Percentiles rank a stretch among this genome's conserved stretches.
Evolutionary conservation across 2,888 invertebrate species (phyloP).

Genomic region (Diachrysia chrysitis): DNA sequence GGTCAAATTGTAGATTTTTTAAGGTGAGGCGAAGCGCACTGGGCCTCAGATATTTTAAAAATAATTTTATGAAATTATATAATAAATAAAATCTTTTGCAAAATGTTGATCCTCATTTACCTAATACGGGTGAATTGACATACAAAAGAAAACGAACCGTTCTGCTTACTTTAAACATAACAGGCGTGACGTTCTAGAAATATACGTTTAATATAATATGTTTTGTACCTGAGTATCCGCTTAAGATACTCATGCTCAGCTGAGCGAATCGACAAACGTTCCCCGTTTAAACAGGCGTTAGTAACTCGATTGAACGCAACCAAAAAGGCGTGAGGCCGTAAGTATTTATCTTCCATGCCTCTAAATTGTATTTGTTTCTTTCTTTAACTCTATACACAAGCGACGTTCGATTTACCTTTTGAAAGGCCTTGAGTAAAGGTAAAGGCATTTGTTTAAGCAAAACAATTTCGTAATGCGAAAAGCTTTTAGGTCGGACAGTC

Average conservation of each 20-base stretch:
- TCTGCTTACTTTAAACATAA: background rate
- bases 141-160: background rate
- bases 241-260: slow-evolving; percentile 63
- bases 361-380: slow-evolving; percentile 22
- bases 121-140: no score
- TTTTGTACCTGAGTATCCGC: slow-evolving; percentile 20
- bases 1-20: no score
- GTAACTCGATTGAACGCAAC: slow-evolving; percentile 73
- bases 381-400: slow-evolving; percentile 15
- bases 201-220: no score
- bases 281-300: slow-evolving; percentile 68
- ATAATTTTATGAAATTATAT: no score
- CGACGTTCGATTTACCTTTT: slow-evolving; percentile 16
- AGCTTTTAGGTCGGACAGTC: slow-evolving; percentile 15
- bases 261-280: slow-evolving; percentile 65
- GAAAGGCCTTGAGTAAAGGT: background rate
- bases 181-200: background rate
- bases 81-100: no score
- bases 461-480: slow-evolving; percentile 9
- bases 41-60: no score
- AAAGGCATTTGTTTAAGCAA: slow-evolving; percentile 15
- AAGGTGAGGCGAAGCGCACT: no score
- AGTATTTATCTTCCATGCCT: slow-evolving; percentile 47
- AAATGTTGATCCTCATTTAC: no score
- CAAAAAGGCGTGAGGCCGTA: slow-evolving; percentile 60